phyloP scores from a whole-genome alignment of 2,888 invertebrate species.

The Xestia xanthographa region DNA sequence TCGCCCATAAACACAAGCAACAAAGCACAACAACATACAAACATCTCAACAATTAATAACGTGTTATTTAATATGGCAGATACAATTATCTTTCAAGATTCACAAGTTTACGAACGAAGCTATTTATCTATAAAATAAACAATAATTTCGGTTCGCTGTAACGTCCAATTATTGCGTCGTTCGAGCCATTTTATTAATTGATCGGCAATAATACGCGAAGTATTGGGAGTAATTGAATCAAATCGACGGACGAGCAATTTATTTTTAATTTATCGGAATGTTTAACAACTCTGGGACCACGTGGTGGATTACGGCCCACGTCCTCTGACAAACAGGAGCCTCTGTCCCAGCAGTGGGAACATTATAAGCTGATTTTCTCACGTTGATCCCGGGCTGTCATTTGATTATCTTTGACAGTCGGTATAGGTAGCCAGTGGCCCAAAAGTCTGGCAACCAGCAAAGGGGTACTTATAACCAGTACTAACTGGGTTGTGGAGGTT shows the following conservation, averaged over 20 bases:
- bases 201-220: neutral
- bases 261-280: constrained; percentile 21
- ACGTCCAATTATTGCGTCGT: constrained; percentile 22
- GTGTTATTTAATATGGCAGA: constrained; percentile 1
- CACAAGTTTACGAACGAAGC: neutral
- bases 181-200: constrained; percentile 25
- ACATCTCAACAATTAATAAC: constrained; percentile 5
- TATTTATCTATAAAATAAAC: constrained; percentile 25
- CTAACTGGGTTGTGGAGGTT: no score
- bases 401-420: no score
- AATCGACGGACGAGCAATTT: constrained; percentile 8
- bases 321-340: neutral
- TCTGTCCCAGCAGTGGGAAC: neutral
- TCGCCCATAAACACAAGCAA: neutral
- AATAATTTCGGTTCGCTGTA: neutral
- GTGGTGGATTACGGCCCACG: neutral
- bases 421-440: no score
- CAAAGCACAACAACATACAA: neutral
- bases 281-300: neutral
- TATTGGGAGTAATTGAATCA: constrained; percentile 30
- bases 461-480: no score
- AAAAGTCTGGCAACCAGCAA: no score
- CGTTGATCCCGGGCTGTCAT: no score
- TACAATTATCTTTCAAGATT: constrained; percentile 15
- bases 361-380: neutral